phyloP scores from a whole-genome alignment of 2,797 vertebrate genomes.

The Pseudomugil gertrudae region DNA sequence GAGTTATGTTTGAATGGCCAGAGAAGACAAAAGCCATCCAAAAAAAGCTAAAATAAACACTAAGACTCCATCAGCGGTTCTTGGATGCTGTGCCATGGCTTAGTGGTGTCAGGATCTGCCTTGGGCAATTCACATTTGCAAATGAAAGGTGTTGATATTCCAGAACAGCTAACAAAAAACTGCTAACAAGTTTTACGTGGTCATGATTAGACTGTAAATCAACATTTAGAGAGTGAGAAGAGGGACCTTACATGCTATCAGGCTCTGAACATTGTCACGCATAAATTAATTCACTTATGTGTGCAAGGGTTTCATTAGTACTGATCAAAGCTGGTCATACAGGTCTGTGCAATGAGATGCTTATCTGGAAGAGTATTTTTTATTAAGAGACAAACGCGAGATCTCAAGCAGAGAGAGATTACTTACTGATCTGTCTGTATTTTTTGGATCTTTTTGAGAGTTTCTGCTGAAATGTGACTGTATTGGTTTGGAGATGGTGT shows the following conservation, averaged over 20 bases:
- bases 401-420: too few relatives aligned
- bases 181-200: background rate
- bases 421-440: too few relatives aligned
- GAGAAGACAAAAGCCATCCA: background rate
- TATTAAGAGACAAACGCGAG: background rate
- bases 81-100: background rate
- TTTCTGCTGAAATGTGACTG: too few relatives aligned
- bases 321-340: too few relatives aligned
- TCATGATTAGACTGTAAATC: background rate
- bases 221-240: background rate
- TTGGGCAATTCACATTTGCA: background rate
- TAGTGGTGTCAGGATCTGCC: background rate
- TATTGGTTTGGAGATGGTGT: too few relatives aligned
- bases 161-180: background rate
- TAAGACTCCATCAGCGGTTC: background rate
- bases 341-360: too few relatives aligned
- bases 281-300: background rate
- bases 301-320: too few relatives aligned
- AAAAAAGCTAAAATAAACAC: background rate
- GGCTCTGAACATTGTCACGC: background rate
- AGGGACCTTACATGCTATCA: background rate
- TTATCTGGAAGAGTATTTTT: background rate
- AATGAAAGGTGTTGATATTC: background rate
- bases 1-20: too few relatives aligned
- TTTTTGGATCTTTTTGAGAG: background rate